Evolutionary conservation across 2,113 vertebrate species (phyloP).

Genomic region (Sapajus apella): DNA sequence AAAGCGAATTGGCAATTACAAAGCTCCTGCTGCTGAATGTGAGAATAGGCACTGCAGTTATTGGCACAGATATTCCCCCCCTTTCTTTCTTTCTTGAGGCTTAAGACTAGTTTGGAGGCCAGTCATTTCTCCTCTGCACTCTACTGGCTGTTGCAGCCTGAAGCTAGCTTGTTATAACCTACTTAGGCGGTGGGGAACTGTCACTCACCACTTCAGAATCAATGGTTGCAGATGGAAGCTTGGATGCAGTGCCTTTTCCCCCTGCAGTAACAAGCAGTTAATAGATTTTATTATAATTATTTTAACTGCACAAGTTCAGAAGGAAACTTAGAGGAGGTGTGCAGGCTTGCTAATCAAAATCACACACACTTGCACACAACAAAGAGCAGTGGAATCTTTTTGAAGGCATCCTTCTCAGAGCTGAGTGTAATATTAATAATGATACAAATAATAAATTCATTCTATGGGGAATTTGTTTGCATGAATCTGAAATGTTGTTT

Average conservation of each 20-base stretch:
- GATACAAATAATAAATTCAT: slow-evolving; percentile 78
- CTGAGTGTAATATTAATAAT: slow-evolving; percentile 72
- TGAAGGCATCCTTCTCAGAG: slow-evolving; percentile 64
- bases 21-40: slow-evolving; percentile 71
- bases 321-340: slow-evolving; percentile 70
- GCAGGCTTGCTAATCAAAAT: slow-evolving; percentile 73
- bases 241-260: slow-evolving; percentile 74
- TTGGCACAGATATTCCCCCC: slow-evolving; percentile 52
- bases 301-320: slow-evolving; percentile 74
- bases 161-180: slow-evolving; percentile 86
- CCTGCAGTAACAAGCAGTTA: slow-evolving; percentile 81
- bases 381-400: slow-evolving; percentile 73
- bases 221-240: slow-evolving; percentile 83
- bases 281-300: slow-evolving; percentile 87
- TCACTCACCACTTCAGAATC: slow-evolving; percentile 85
- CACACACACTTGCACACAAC: slow-evolving; percentile 44
- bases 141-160: slow-evolving; percentile 79
- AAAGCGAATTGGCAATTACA: slow-evolving; percentile 82
- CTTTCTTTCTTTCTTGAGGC: slow-evolving; percentile 70
- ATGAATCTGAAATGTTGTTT: slow-evolving; percentile 80
- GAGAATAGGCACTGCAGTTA: slow-evolving; percentile 65
- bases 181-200: slow-evolving; percentile 85
- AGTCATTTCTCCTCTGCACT: slow-evolving; percentile 79
- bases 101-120: slow-evolving; percentile 81
- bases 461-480: slow-evolving; percentile 79